Base-by-base conservation (phyloP, 2,888 invertebrate species). In the Tipula vernalis region DNA sequence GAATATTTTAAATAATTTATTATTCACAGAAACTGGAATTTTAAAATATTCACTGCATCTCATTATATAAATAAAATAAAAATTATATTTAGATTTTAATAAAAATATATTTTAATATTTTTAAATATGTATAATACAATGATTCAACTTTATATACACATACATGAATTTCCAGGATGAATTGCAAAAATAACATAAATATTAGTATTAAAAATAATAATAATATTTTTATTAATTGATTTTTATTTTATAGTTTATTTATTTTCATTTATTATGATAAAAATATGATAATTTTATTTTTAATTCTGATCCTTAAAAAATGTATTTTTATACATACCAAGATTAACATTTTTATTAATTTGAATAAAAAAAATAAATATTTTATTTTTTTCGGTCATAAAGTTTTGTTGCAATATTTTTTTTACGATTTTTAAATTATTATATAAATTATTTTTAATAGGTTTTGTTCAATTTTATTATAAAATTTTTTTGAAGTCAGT, bases 381-480 rank as follows among this genome's bases (percentile, higher is more conserved):
- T 18, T 57, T 28, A 18, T 8, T 57, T 57, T 71, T 71, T 71
- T 71, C 28, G 71, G 71, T 71, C 71, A 71, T 71, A 71, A 71
- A 71, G 71, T 71, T 71, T 71, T 71, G 18, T 71, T 71, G 71
- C 71, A 71, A 71, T 28, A 51, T 28, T 71, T 71, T 51, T 71
- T 71, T 71, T 71, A 71, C 71, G 71, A 71, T 71, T 71, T 71
- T 71, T 71, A 71, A 71, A 71, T 71, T 71, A 71, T 71, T 71
- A 71, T 71, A 71, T 71, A 71, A 71, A 71, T 71, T 71, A 71
- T 71, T 28, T 71, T 71, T 71, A 71, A 71, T 71, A 10, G 28
- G 71, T 28, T 71, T 71, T 71, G 71, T 28, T 71, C 71, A 71
- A 71, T 71, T 71, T 71, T 71, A 71, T 71, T 71, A 71, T 28